Base-by-base conservation (phyloP, 2,113 vertebrate genomes). In the Lepisosteus osseus region DNA sequence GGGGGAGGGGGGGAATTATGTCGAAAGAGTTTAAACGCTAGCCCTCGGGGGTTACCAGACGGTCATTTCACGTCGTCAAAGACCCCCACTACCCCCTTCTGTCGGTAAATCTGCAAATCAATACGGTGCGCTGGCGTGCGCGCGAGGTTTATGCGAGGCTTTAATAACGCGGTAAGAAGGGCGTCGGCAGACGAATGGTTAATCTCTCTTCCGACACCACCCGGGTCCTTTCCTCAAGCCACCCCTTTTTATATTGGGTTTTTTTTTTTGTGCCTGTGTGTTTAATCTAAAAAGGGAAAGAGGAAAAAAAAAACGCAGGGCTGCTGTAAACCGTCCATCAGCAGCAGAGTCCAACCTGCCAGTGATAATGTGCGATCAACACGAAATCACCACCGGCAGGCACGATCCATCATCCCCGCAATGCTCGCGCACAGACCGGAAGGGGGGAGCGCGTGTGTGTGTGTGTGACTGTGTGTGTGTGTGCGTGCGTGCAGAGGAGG, bases 321-420 rank as follows among this genome's bases (percentile, higher is more conserved):
- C 89, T 85, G 87, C 87, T 87, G 87, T 82, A 88, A 90, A 89
- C 90, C 87, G 92, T 90, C 88, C 90, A 91, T 92, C 90, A 91
- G 86, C 84, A 84, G 85, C n/a, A 17, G 57, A 87, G 87, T 85
- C 89, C 85, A 86, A 89, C 86, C 87, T 90, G 87, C 87, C 87
- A 88, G 87, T 87, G 89, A 90, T 93, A 92, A 93, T 93, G 92
- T 90, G 89, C 92, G 87, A 93, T 93, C 89, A 92, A 89, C 90
- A 90, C 86, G 86, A 88, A 90, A 90, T 90, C 88, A 91, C 90
- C 90, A 88, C 90, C 87, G 86, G 88, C 79, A 89, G 90, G 89
- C 90, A 90, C 86, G 88, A 91, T 89, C 88, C 91, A 89, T 91
- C 91, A 90, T 89, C 84, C 78, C 86, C 73, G 81, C 83, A 77